These are phyloP conservation scores for Hydrophis major DNA, from an alignment of 2,797 vertebrate genomes.

Conservation along the genomic window DNA sequence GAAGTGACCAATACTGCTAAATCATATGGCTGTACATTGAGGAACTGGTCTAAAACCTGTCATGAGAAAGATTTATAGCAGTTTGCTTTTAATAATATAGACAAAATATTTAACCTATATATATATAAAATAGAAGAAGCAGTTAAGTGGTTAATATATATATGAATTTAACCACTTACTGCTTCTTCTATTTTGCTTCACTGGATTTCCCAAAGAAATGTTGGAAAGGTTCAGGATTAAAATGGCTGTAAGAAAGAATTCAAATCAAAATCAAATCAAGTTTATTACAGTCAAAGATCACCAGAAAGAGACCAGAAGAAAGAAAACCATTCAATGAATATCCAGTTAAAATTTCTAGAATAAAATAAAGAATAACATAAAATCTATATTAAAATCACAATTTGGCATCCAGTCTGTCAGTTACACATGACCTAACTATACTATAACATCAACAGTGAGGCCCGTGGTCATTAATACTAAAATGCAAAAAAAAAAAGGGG, in stretches of 20 bases:
- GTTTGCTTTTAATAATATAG: conserved; percentile 17
- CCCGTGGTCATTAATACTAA: not conserved
- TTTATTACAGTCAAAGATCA: not conserved
- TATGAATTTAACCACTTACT: not conserved
- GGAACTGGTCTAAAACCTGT: not conserved
- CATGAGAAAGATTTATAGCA: conserved; percentile 37
- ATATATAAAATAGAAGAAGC: too few species aligned
- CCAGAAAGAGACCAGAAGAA: not conserved
- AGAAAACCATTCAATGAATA: not conserved
- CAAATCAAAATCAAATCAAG: not conserved
- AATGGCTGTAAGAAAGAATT: not conserved
- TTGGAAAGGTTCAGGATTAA: not conserved
- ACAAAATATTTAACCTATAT: not conserved
- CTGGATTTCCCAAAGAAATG: not conserved
- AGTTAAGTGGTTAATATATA: too few species aligned
- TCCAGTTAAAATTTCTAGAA: not conserved
- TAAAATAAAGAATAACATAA: not conserved
- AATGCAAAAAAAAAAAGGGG: not conserved
- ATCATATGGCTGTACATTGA: not conserved
- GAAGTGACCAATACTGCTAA: not conserved
- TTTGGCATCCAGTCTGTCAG: not conserved
- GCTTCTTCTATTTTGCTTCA: not conserved
- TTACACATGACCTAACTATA: not conserved
- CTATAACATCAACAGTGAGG: not conserved
- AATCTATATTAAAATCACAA: not conserved